Evolutionary conservation across 1,140 invertebrate species (phyloP).

Genomic region (Drosophila pallidifrons): DNA sequence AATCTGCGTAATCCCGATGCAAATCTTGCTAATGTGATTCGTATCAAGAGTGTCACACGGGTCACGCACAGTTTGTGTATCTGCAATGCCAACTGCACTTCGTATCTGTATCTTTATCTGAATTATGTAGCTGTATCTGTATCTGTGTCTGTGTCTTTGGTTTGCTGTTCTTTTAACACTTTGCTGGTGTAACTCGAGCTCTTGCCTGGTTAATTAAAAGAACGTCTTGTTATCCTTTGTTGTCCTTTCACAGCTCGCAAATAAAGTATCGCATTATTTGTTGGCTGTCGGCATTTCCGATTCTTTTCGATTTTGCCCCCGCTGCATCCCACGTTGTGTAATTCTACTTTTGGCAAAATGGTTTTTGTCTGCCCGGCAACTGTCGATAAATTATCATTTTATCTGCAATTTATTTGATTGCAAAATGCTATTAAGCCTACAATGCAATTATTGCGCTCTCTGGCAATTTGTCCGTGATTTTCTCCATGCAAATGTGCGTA

Average conservation of each 20-base stretch:
- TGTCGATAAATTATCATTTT: slow-evolving; percentile 46
- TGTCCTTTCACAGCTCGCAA: slow-evolving; percentile 9
- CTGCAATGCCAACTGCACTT: too few relatives aligned
- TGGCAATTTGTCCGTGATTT: slow-evolving; percentile 9
- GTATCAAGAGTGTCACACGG: slow-evolving; percentile 31
- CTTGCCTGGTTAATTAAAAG: slow-evolving; percentile 58
- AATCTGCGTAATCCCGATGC: slow-evolving; percentile 69
- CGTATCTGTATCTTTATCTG: slow-evolving; percentile 1
- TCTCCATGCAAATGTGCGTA: slow-evolving; percentile 4
- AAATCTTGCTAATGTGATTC: slow-evolving; percentile 79
- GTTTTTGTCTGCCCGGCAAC: slow-evolving; percentile 1
- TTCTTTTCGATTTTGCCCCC: slow-evolving; percentile 5
- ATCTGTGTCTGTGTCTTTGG: neutral
- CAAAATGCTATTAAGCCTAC: slow-evolving; percentile 49
- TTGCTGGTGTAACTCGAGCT: slow-evolving; percentile 64
- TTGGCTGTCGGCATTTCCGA: neutral
- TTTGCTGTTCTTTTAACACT: slow-evolving; percentile 50
- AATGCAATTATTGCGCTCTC: slow-evolving; percentile 33
- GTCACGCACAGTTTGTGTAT: neutral
- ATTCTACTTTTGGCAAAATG: slow-evolving; percentile 15
- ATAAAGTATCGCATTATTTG: slow-evolving; percentile 35
- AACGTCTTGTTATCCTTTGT: slow-evolving; percentile 28
- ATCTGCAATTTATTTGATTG: slow-evolving; percentile 61
- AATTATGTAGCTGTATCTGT: neutral
- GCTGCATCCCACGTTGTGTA: slow-evolving; percentile 30